Base-by-base conservation (phyloP, 2,888 invertebrate species). In the Sphaerophoria rueppellii region DNA sequence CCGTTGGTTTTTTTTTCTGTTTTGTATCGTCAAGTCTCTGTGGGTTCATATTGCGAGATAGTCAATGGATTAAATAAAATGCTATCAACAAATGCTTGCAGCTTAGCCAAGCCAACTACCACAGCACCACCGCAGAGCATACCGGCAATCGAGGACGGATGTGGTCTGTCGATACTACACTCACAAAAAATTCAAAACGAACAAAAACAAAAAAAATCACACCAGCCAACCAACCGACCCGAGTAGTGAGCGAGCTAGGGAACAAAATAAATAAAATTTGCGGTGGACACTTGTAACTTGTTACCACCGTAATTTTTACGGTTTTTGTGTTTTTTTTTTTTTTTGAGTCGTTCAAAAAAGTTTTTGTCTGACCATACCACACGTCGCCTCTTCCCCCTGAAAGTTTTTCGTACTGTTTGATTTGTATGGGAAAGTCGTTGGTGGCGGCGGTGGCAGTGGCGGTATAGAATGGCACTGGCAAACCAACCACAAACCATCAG, bases 281-380 rank as follows among this genome's bases (percentile, higher is more conserved):
- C 85, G 85, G 85, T 85, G 85, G 85, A 85, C 85, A 85, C 85
- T 85, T 85, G 85, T 85, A 81, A 85, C 85, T 85, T 85, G 85
- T 85, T 79, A 85, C 74, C 85, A 73, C 81, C 76, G 81, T 77
- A 85, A 85, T 73, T 80, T 80, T 75, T 75, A 71, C 48, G 50
- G 63, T 70, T 35, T 69, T 55, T 61, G 50, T 60, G 12, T 14
- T 24, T 24, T 24, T 24, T 24, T 24, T 24, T 24, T 24, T 16
- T 65, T 46, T 70, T 69, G 67, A 50, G 32, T 57, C 63, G 55
- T 70, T 65, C 50, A 65, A 67, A 67, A 61, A 61, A 24, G n/a
- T 52, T 37, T 12, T 67, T 24, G 6, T 24, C 24, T 24, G 24
- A 24, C 24, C 24, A 24, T 24, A 24, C 24, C 24, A 24, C 24